These are phyloP conservation scores for Agonopterix alstromeriana DNA, from an alignment of 2,888 invertebrate genomes.

Conservation along the genomic window DNA sequence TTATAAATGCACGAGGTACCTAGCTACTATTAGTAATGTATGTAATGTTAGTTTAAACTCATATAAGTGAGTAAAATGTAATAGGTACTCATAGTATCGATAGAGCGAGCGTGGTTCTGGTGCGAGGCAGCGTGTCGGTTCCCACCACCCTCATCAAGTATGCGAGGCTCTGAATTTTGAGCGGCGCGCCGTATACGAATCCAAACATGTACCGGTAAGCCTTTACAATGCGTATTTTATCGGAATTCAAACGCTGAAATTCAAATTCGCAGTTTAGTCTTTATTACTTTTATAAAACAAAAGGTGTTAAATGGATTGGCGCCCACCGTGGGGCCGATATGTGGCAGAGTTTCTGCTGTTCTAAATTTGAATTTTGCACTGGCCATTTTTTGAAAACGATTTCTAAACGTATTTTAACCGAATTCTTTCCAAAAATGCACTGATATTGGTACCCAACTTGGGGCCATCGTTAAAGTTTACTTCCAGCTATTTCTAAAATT, in stretches of 20 bases:
- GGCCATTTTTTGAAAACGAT: too few relatives aligned
- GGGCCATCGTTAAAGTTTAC: too few relatives aligned
- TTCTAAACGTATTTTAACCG: too few relatives aligned
- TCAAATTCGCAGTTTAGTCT: neutral
- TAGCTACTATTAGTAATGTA: too few relatives aligned
- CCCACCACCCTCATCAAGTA: slow-evolving; percentile 49
- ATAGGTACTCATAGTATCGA: neutral
- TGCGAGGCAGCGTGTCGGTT: slow-evolving; percentile 18
- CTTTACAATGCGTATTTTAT: slow-evolving; percentile 30
- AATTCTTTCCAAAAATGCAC: too few relatives aligned
- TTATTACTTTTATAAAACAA: too few relatives aligned
- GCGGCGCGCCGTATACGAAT: slow-evolving; percentile 23
- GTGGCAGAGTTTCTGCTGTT: too few relatives aligned
- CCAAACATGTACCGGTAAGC: slow-evolving; percentile 40
- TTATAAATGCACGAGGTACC: too few relatives aligned
- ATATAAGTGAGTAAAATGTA: neutral
- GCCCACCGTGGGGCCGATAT: neutral
- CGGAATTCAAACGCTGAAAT: neutral
- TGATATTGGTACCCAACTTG: too few relatives aligned
- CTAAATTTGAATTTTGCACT: too few relatives aligned
- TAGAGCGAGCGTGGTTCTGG: neutral
- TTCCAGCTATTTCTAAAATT: too few relatives aligned
- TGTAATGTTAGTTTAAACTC: too few relatives aligned
- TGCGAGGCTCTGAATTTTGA: slow-evolving; percentile 44
- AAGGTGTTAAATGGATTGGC: neutral